Evolutionary conservation across 2,797 vertebrate species (phyloP), one percentile per base, ranked within the genome.

Genomic region (Gambusia yucatana): DNA sequence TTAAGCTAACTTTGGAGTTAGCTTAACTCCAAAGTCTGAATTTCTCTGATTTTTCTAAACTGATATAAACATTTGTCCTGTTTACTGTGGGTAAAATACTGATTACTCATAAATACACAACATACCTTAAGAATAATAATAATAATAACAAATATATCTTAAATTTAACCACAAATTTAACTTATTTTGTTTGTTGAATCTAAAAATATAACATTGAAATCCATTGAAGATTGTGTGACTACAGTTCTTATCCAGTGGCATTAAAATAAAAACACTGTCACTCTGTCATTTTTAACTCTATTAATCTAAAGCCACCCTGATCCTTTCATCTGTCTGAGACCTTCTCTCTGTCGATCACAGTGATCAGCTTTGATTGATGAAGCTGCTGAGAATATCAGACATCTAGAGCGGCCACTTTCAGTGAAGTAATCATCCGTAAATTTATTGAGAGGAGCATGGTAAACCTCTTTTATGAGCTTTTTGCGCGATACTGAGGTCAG

Each of bases 351-450:
- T 85, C 43, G 1, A 78, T 86, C 86, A 73, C 44, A 75, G 73
- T 88, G 75, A 84, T 85, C 82, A 75, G 48, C 50, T 1, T 0
- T 80, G 87, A 89, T 78, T 80, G 84, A 89, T 86, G 84, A 80
- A 48, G 76, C 72, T 9, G 43, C 50, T 1, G 6, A 39, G 67
- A 50, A 77, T 46, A 81, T 48, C 22, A 67, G 84, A 55, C 46
- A 69, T 69, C 65, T 69, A 69, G 65, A 25, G 39, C 20, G 22
- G 65, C 41, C 39, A 43, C 8, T 22, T 67, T 65, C 61, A 22
- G 63, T 82, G 75, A 46, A 8, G 33, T 36, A 63, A 77, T 39
- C 36, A 10, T 57, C 65, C 67, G n/a, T 75, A 65, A 75, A 71
- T 78, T 61, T 22, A 52, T 71, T 72, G 36, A 14, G 48, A 25